phyloP scores from a whole-genome alignment of 2,888 invertebrate species.

The Agrilus cyanescens region DNA sequence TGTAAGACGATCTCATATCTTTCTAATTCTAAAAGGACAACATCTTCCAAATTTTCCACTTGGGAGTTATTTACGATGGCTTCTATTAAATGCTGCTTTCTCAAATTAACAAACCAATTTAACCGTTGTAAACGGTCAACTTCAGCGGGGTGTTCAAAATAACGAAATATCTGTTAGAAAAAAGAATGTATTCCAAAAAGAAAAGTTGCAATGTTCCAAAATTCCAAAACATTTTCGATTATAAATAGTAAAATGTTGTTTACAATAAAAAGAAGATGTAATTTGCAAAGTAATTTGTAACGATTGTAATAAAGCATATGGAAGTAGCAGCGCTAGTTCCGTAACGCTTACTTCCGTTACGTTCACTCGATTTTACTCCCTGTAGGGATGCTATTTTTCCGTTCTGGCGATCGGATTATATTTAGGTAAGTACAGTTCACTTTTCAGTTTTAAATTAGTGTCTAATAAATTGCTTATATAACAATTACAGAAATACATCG shows the following conservation, averaged over 20 bases:
- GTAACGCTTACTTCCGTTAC: no score
- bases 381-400: no score
- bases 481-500: no score
- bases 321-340: no score
- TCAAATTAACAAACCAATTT: constrained; percentile 33
- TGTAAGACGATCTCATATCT: constrained; percentile 52
- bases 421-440: no score
- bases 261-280: not conserved
- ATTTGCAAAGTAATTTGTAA: not conserved
- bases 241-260: not conserved
- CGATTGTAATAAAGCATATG: no score
- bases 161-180: constrained; percentile 56
- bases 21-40: constrained; percentile 42
- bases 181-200: not conserved
- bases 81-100: constrained; percentile 47
- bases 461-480: no score
- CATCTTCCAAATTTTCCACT: constrained; percentile 41
- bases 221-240: not conserved
- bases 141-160: constrained; percentile 69
- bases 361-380: no score
- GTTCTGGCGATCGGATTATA: no score
- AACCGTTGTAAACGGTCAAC: constrained; percentile 45
- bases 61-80: constrained; percentile 49
- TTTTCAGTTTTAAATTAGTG: no score
- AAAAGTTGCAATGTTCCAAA: not conserved